Base-by-base conservation (phyloP, 2,797 vertebrate species). In the Eremophila alpestris region DNA sequence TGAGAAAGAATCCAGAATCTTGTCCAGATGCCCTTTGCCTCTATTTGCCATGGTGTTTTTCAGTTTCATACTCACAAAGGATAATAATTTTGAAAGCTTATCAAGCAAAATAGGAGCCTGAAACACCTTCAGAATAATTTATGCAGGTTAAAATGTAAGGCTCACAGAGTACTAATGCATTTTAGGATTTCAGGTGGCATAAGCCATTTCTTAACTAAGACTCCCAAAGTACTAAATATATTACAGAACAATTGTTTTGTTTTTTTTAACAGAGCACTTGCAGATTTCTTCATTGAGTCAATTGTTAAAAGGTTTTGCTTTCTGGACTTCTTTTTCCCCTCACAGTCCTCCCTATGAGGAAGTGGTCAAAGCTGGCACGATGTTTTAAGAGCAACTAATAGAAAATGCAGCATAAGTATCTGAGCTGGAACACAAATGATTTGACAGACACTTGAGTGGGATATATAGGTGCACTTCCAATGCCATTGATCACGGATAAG, bases 401-500 rank as follows among this genome's bases (percentile, higher is more conserved):
- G 38, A 65, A 74, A 8, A 13, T 7, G 38, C 23, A 46, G 4
- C 20, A 22, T 9, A 19, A 21, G 20, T 29, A 20, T 20, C 32
- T n/a, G 51, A 82, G 32, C 27, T 5, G 23, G 34, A 62, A n/a
- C 13, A 56, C 10, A 26, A 52, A 23, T 9, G 5, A 20, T 48
- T 52, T 40, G 29, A 38, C 56, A 26, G 65, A 43, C n/a, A 20
- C 13, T 16, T 2, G 3, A 40, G 43, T 5, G 14, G 69, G 46
- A 58, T 10, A 17, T 16, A 3, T 10, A 2, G 4, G 5, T 10
- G 6, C 24, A 38, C 77, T 64, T 87, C 56, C 67, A 52, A 16
- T 3, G 22, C n/a, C 34, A 22, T 2, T 10, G n/a, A 32, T n/a
- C n/a, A 29, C 0, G 5, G 49, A 1, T 36, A 34, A 62, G 34